Base-by-base conservation (phyloP, 2,797 vertebrate genomes). In the Labeo calbasu region DNA sequence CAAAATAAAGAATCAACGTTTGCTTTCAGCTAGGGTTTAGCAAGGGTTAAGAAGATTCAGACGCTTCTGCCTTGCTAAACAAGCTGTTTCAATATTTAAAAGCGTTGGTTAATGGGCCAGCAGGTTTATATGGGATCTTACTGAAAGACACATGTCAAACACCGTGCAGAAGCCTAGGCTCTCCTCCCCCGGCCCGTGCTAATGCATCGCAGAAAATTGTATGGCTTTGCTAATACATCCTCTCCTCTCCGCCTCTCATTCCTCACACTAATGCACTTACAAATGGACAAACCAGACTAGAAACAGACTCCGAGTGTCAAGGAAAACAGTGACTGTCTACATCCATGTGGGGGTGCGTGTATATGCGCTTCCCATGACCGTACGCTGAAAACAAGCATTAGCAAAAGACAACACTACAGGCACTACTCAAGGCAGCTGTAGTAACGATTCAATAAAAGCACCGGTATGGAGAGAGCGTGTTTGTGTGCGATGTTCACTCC, bases 381-480 rank as follows among this genome's bases (percentile, higher is more conserved):
- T 48, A 79, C 63, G 57, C 71, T 87, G 76, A 83, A 88, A 87
- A 86, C 68, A 48, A 48, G 63, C 83, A 90, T 86, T 87, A 88
- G 84, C 86, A 65, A 84, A 87, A 87, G 76, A 80, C 68, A 77
- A 84, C 87, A 88, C 81, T 87, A 51, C 82, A 89, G 73, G 61
- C 71, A 69, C 90, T 92, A 88, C 91, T 91, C 84, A 51, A 79
- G 79, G 82, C 73, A 88, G 88, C 90, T 66, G 43, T 65, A 61
- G 68, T 53, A 83, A 65, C 23, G 87, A 86, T 85, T 87, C 90
- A 91, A 88, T 93, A 93, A 93, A 32, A 94, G 93, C 91, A 92
- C 90, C 91, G 89, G 89, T 91, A 90, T 92, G 92, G 87, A 91
- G 92, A 91, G 91, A 93, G 92, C 91, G 90, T 51, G 69, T 61